A percentile compares a stretch with the other conserved stretches of the same genome.
Evolutionary conservation across 2,113 vertebrate genomes (phyloP).

Genomic region (Muntiacus muntjak): DNA sequence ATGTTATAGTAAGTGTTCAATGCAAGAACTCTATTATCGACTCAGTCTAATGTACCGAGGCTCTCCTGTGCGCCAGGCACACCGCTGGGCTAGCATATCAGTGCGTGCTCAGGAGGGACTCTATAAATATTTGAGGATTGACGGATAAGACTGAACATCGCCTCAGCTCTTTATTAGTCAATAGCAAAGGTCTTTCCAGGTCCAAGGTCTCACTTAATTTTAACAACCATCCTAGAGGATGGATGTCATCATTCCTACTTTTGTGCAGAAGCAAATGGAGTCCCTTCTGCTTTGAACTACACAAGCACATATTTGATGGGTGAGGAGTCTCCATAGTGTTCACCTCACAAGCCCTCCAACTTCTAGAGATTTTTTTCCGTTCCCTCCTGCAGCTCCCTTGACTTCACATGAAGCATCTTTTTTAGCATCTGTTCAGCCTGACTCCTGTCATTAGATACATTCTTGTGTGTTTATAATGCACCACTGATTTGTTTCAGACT

Average conservation of each 20-base stretch:
- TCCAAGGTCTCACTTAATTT: not conserved
- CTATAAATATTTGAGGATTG: not conserved
- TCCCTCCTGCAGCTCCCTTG: constrained; percentile 50
- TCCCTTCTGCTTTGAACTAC: not conserved
- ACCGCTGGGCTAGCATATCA: not conserved
- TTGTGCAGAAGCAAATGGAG: not conserved
- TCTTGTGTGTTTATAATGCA: constrained; percentile 71
- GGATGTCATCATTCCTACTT: not conserved
- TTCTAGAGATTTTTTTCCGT: constrained; percentile 35
- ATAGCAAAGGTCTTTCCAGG: not conserved
- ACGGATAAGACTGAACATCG: not conserved
- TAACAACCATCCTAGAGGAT: not conserved
- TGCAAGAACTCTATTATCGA: not conserved
- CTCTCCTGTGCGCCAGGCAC: not conserved
- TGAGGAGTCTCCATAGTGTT: not conserved
- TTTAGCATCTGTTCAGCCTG: constrained; percentile 71
- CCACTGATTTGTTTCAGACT: constrained; percentile 70
- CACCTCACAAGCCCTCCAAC: constrained; percentile 64
- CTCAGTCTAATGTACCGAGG: not conserved
- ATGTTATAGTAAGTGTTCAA: not conserved
- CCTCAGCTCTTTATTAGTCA: not conserved
- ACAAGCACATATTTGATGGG: not conserved
- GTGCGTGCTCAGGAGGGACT: not conserved
- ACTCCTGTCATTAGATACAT: constrained; percentile 67
- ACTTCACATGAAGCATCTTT: constrained; percentile 50